Evolutionary conservation across 2,888 invertebrate species (phyloP), one percentile per base, ranked within the genome.

Genomic region (Psylliodes chrysocephalus): DNA sequence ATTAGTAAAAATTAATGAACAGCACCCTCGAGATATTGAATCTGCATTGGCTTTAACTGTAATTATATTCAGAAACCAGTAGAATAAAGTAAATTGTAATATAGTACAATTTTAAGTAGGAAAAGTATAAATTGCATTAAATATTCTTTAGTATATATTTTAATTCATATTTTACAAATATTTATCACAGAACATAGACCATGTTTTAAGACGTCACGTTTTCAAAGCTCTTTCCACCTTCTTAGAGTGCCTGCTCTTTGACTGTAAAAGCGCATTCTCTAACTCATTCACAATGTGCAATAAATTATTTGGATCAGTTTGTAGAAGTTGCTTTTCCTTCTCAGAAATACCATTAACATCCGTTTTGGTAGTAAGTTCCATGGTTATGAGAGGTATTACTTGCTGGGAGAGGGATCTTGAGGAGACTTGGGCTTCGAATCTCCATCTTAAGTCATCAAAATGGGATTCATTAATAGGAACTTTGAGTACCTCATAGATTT

Each of bases 361-460:
- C 1, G 75, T 75, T 74, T 80, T 79, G 46, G 82, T 71, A 44
- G 71, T 67, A 12, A 90, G 78, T 74, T 89, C 87, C 79, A 90
- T 83, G 1, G 86, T 85, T 17, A 89, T 80, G 2, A 87, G 73
- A 1, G 90, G 87, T n/a, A 84, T 84, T 0, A 85, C 82, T 80
- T 90, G 89, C 14, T 85, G 81, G 30, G 86, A 74, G 18, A 88
- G 73, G n/a, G 86, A 82, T 68, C 89, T 83, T 0, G 89, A 88
- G 10, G 88, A 86, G 46, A 88, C 82, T 81, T 87, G 86, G 3
- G 86, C 86, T 82, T 90, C 89, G 70, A 90, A 84, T 67, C 90
- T 83, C 90, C 90, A 90, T 68, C 89, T 86, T 57, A 90, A 79
- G 74, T 89, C 85, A 52, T 87, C 79, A 74, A 85, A 88, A 71